Conservation (phyloP, 2,888 invertebrate genomes). For the Blastobasis adustella region DNA sequence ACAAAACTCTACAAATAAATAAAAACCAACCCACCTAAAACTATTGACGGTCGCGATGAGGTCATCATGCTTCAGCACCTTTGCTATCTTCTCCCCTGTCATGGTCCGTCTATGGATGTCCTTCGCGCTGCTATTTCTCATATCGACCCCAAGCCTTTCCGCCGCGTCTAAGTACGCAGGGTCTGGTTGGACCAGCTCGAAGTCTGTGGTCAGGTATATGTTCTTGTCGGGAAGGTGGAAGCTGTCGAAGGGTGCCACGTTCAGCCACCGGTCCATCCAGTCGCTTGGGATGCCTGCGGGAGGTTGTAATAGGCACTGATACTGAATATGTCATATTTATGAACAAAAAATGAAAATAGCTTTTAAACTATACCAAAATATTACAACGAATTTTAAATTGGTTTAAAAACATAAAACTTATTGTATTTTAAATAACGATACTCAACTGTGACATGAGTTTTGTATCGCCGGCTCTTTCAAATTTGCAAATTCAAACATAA, state of each 20-base stretch:
- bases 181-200: slow-evolving; percentile 71
- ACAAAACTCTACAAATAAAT: no score
- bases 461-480: no score
- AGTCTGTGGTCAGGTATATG: slow-evolving; percentile 82
- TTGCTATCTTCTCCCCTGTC: slow-evolving; percentile 14
- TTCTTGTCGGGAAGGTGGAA: slow-evolving; percentile 84
- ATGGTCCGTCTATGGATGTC: slow-evolving; percentile 47
- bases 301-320: neutral
- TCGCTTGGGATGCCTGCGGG: slow-evolving; percentile 73
- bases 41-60: slow-evolving; percentile 56
- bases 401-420: no score
- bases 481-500: no score
- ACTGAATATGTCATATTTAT: no score
- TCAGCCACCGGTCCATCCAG: slow-evolving; percentile 79
- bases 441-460: no score
- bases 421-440: no score
- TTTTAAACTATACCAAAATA: no score
- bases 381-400: no score
- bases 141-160: slow-evolving; percentile 35
- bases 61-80: slow-evolving; percentile 38
- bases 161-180: slow-evolving; percentile 42
- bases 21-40: slow-evolving; percentile 39
- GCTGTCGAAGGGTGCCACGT: slow-evolving; percentile 67
- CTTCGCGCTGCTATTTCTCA: slow-evolving; percentile 35
- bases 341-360: no score